phyloP scores from a whole-genome alignment of 2,888 invertebrate genomes.

The Osedax fenrisi region DNA sequence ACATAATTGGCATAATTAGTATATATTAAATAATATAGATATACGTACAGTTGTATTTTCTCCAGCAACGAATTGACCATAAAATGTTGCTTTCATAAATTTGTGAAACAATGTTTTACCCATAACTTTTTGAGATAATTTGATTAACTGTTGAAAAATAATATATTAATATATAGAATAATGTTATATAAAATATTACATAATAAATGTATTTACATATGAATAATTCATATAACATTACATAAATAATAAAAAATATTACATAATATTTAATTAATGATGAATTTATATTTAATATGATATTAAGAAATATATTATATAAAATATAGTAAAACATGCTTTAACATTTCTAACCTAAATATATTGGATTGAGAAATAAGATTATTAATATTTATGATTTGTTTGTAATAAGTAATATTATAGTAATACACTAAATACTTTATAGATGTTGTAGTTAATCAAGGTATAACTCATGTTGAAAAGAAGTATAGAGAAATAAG shows the following conservation, averaged over 20 bases:
- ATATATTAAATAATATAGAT: background rate
- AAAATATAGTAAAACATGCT: no score
- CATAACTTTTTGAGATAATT: conserved; percentile 66
- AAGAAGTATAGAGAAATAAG: no score
- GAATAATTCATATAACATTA: background rate
- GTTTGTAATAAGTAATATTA: no score
- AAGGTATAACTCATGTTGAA: no score
- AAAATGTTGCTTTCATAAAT: conserved; percentile 85
- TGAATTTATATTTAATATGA: background rate
- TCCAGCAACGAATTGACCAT: conserved; percentile 98
- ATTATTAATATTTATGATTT: no score
- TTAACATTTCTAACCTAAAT: no score
- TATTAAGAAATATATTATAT: background rate
- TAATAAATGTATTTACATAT: background rate
- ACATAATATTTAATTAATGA: background rate
- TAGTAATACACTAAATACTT: no score
- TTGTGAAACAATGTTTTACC: conserved; percentile 71
- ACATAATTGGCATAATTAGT: background rate
- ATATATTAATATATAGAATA: conserved; percentile 19
- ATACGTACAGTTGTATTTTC: conserved; percentile 53
- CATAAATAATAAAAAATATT: background rate
- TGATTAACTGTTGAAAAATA: conserved; percentile 48
- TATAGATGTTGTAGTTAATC: no score
- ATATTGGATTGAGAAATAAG: no score
- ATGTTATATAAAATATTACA: background rate